Percentiles rank a stretch among this genome's conserved stretches.
Evolutionary conservation across 1,140 invertebrate genomes (phyloP).

Genomic region (Drosophila chauvacae): DNA sequence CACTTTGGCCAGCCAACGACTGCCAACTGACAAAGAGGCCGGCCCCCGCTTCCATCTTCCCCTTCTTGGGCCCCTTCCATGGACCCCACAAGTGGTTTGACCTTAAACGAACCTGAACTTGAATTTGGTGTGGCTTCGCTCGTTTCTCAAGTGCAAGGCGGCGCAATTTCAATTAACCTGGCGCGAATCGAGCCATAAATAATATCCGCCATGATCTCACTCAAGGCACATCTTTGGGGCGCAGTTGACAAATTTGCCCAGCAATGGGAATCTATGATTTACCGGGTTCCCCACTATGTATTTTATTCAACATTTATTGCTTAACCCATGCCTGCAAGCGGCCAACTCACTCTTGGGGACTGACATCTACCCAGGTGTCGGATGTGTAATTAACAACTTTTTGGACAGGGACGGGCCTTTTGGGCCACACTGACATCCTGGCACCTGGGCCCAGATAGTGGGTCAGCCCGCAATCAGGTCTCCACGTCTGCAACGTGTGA

Average conservation of each 20-base stretch:
- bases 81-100: slow-evolving; percentile 80
- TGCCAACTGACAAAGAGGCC: slow-evolving; percentile 59
- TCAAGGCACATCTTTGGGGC: slow-evolving; percentile 17
- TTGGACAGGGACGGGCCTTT: slow-evolving; percentile 11
- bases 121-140: slow-evolving; percentile 53
- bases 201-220: slow-evolving; percentile 23
- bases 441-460: slow-evolving; percentile 54
- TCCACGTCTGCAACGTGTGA: slow-evolving; percentile 47
- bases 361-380: slow-evolving; percentile 35
- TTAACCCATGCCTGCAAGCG: background rate
- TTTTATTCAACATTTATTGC: slow-evolving; percentile 6
- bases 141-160: slow-evolving; percentile 53
- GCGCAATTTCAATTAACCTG: slow-evolving; percentile 47
- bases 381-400: slow-evolving; percentile 65
- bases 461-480: slow-evolving; percentile 57
- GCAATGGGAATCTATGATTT: slow-evolving; percentile 48
- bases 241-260: slow-evolving; percentile 39
- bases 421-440: slow-evolving; percentile 54
- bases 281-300: slow-evolving; percentile 13
- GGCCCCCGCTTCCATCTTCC: slow-evolving; percentile 13
- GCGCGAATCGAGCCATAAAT: slow-evolving; percentile 27
- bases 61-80: background rate
- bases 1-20: slow-evolving; percentile 61
- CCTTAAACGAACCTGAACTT: slow-evolving; percentile 73
- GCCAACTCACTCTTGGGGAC: slow-evolving; percentile 2